Evolutionary conservation across 2,888 invertebrate genomes (phyloP).

Genomic region (Notodonta dromedarius): DNA sequence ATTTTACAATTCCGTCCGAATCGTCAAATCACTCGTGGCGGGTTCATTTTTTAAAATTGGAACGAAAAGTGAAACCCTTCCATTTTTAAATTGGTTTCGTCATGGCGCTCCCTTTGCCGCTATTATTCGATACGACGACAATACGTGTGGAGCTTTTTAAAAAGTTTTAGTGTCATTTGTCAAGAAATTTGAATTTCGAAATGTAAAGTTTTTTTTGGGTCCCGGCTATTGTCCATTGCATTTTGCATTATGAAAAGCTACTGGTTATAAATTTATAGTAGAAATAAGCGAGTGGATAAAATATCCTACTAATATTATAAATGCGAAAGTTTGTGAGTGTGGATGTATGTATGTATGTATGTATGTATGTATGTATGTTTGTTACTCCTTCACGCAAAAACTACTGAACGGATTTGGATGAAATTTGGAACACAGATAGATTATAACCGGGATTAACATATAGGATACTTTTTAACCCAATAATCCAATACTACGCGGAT

Average conservation of each 20-base stretch:
- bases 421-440: too few relatives aligned
- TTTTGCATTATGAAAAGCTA: not conserved
- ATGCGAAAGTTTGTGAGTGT: too few relatives aligned
- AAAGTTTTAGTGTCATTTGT: slow-evolving; percentile 50
- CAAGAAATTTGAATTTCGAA: slow-evolving; percentile 50
- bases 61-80: slow-evolving; percentile 80
- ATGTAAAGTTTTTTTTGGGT: slow-evolving; percentile 14
- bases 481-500: too few relatives aligned
- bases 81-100: slow-evolving; percentile 82
- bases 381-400: too few relatives aligned
- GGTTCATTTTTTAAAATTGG: slow-evolving; percentile 80
- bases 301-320: too few relatives aligned
- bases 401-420: too few relatives aligned
- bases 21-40: slow-evolving; percentile 79
- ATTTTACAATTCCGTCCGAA: slow-evolving; percentile 73
- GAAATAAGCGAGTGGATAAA: too few relatives aligned
- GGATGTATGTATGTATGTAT: too few relatives aligned
- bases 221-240: not conserved
- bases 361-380: too few relatives aligned
- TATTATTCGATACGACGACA: slow-evolving; percentile 59
- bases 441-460: too few relatives aligned
- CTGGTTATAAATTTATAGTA: too few relatives aligned
- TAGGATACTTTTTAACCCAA: too few relatives aligned
- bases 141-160: slow-evolving; percentile 47
- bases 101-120: slow-evolving; percentile 76